phyloP scores from a whole-genome alignment of 2,888 invertebrate species.

The Erebia palarica region DNA sequence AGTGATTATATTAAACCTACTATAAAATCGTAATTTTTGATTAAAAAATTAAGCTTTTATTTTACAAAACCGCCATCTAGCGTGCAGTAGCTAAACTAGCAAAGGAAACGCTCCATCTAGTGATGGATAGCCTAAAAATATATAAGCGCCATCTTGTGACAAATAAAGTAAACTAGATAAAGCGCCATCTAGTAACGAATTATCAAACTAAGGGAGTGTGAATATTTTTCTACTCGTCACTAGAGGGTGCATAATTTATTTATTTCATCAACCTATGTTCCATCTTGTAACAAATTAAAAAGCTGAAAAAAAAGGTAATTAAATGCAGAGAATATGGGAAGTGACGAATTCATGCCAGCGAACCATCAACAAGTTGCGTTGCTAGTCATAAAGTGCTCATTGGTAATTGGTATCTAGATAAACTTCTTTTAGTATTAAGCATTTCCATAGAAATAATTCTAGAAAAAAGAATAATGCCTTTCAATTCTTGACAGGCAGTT shows the following conservation, averaged over 20 bases:
- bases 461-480: constrained; percentile 47
- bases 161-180: neutral
- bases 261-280: neutral
- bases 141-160: neutral
- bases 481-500: constrained; percentile 39
- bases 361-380: too few relatives aligned
- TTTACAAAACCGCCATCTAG: constrained; percentile 37
- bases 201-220: neutral
- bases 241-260: neutral
- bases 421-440: constrained; percentile 22
- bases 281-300: neutral
- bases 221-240: neutral
- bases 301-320: neutral
- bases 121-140: neutral
- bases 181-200: constrained; percentile 1
- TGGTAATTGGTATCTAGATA: neutral
- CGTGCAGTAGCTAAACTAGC: constrained; percentile 39
- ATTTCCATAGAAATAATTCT: neutral
- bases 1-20: too few relatives aligned
- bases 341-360: too few relatives aligned
- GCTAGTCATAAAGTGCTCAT: too few relatives aligned
- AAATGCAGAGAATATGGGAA: neutral
- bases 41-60: too few relatives aligned
- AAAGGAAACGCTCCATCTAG: neutral
- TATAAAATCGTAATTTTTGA: too few relatives aligned